Percentiles rank a stretch among this genome's conserved stretches.
Conservation (phyloP, 1,140 invertebrate genomes). For the Augochlora pura region DNA sequence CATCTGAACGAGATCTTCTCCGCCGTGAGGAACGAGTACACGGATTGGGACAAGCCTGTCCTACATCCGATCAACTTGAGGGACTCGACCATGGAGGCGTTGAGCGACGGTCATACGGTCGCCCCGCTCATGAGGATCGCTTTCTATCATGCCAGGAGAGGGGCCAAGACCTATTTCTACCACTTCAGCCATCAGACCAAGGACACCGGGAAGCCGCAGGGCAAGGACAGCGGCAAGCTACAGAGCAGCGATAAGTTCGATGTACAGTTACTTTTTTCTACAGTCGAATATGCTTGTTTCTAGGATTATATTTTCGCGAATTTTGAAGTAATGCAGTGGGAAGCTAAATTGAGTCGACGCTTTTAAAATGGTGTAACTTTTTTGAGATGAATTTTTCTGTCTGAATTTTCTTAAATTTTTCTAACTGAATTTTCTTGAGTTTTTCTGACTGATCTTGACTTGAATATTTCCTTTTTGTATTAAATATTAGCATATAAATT, state of each 20-base stretch:
- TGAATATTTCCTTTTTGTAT: too few relatives aligned
- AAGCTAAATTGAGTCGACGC: too few relatives aligned
- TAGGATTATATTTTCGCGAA: too few relatives aligned
- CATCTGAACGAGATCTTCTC: conserved; percentile 96
- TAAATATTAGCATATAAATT: too few relatives aligned
- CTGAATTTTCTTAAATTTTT: too few relatives aligned
- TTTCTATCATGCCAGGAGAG: conserved; percentile 85
- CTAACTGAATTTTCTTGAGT: too few relatives aligned
- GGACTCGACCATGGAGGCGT: conserved; percentile 92
- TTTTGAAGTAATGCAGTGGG: too few relatives aligned
- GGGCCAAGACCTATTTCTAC: conserved; percentile 87
- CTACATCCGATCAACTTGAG: conserved; percentile 91
- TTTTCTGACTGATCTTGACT: too few relatives aligned
- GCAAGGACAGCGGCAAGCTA: conserved; percentile 86
- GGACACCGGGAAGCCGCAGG: conserved; percentile 87
- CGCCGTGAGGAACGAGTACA: conserved; percentile 95
- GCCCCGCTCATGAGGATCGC: conserved; percentile 86
- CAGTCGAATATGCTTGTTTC: too few relatives aligned
- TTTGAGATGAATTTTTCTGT: too few relatives aligned
- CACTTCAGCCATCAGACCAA: conserved; percentile 91
- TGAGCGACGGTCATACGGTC: conserved; percentile 91
- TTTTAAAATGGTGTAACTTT: too few relatives aligned
- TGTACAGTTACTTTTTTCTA: not conserved
- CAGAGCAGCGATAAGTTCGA: conserved; percentile 80
- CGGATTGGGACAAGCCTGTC: conserved; percentile 93